phyloP scores from a whole-genome alignment of 2,888 invertebrate species.

The Rhingia rostrata region DNA sequence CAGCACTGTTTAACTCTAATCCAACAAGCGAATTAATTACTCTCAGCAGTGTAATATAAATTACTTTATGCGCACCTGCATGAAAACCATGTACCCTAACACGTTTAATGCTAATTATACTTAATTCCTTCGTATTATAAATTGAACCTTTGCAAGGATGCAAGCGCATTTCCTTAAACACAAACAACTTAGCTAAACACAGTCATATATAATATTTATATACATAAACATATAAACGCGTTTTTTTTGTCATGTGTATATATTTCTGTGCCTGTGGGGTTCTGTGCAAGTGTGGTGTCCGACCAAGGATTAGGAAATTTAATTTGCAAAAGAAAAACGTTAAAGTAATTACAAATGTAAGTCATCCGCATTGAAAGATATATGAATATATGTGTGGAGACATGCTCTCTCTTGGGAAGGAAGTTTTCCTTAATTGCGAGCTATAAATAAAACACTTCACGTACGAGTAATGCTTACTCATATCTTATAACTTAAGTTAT shows the following conservation, averaged over 20 bases:
- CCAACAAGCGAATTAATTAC: conserved; percentile 70
- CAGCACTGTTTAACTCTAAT: conserved; percentile 43
- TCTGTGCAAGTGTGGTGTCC: conserved; percentile 22
- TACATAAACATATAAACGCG: neutral
- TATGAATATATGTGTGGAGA: neutral
- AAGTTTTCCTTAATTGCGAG: neutral
- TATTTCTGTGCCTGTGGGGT: neutral
- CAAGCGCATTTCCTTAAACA: conserved; percentile 61
- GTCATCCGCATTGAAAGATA: conserved; percentile 42
- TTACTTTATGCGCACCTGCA: conserved; percentile 73
- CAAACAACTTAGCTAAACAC: conserved; percentile 45
- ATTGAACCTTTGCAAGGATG: conserved; percentile 64
- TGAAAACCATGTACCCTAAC: conserved; percentile 57
- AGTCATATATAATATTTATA: neutral
- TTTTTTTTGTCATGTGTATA: neutral
- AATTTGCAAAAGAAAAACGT: conserved; percentile 51
- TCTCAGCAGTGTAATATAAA: conserved; percentile 72
- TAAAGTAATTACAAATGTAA: conserved; percentile 56
- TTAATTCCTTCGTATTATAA: conserved; percentile 70
- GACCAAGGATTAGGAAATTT: conserved; percentile 56
- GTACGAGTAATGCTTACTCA: neutral
- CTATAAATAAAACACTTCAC: conserved; percentile 19
- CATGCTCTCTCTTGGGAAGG: neutral
- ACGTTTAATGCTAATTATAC: conserved; percentile 72
- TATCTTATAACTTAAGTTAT: neutral